phyloP scores from a whole-genome alignment of 1,140 invertebrate genomes.

The Lepidurus packardi region DNA sequence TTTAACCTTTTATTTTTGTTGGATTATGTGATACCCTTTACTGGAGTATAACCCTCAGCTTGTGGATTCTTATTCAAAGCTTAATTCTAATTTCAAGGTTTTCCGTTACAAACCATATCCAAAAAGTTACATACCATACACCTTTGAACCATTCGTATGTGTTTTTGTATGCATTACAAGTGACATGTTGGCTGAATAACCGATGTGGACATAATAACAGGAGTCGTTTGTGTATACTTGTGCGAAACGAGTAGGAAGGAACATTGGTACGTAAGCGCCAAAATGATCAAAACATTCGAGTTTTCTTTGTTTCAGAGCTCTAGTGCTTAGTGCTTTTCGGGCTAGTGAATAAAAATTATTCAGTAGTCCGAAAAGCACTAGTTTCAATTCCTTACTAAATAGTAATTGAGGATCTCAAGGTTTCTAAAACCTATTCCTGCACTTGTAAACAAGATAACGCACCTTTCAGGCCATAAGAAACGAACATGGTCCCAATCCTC shows the following conservation, averaged over 20 bases:
- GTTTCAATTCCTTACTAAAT: too few species aligned
- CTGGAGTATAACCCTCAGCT: neutral
- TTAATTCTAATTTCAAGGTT: neutral
- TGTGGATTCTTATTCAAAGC: neutral
- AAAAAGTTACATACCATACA: too few species aligned
- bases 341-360: too few species aligned
- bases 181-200: neutral
- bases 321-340: too few species aligned
- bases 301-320: neutral
- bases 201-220: neutral
- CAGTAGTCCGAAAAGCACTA: neutral
- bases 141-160: too few species aligned
- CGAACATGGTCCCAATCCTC: too few species aligned
- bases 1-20: neutral
- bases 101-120: too few species aligned
- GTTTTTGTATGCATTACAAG: too few species aligned
- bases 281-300: constrained; percentile 1
- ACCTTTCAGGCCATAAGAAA: too few species aligned
- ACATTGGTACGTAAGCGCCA: neutral
- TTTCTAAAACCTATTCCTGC: too few species aligned
- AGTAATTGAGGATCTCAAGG: too few species aligned
- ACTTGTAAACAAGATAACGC: too few species aligned
- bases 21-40: neutral
- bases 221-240: neutral
- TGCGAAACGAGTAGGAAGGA: neutral